Percentiles rank a stretch among this genome's conserved stretches.
These are phyloP conservation scores for Oriolus oriolus DNA, from an alignment of 2,113 vertebrate species.

Conservation along the genomic window DNA sequence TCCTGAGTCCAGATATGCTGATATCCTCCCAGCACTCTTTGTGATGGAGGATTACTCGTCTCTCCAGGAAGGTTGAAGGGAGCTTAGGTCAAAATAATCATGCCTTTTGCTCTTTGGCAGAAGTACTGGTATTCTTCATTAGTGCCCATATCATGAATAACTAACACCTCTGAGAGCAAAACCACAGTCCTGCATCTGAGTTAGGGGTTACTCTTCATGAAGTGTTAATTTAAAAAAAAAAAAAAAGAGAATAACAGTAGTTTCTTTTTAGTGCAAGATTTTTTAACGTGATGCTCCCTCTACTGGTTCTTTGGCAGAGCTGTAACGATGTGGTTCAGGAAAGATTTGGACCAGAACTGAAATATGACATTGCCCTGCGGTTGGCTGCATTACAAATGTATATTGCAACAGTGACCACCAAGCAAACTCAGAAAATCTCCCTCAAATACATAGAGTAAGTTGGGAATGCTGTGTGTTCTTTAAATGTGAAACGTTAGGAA, in stretches of 20 bases:
- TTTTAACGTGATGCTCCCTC: conserved; percentile 69
- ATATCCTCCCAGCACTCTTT: not conserved
- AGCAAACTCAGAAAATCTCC: conserved; percentile 96
- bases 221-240: not conserved
- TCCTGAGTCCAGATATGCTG: not conserved
- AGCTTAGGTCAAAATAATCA: not conserved
- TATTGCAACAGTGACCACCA: conserved; percentile 93
- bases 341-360: conserved; percentile 94
- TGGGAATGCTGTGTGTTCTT: not conserved
- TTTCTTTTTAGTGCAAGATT: not conserved
- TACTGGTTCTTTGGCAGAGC: conserved; percentile 82
- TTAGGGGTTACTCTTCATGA: not conserved
- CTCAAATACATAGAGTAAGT: conserved; percentile 99
- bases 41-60: not conserved
- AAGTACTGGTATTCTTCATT: not conserved
- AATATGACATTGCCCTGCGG: conserved; percentile 92
- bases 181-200: not conserved
- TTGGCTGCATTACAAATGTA: conserved; percentile 97
- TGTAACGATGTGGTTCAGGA: conserved; percentile 97
- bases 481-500: not conserved
- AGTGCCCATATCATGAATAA: not conserved
- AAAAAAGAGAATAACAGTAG: not conserved
- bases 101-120: not conserved
- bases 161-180: not conserved
- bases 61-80: not conserved